Base-by-base conservation (phyloP, 2,888 invertebrate species). In the Leistus spinibarbis region DNA sequence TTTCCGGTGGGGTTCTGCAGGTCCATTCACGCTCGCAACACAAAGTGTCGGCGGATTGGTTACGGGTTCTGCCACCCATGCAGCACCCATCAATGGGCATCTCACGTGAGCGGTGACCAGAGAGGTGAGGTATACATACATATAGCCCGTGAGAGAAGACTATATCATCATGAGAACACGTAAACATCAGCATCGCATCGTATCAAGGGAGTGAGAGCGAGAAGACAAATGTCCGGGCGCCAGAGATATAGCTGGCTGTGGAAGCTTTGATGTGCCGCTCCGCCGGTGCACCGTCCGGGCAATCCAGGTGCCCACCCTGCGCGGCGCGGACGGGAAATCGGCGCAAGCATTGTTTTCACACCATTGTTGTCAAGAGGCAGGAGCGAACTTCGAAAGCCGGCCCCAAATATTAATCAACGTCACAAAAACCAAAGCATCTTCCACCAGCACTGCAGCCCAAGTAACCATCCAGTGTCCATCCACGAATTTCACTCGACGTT, bases 371-470 rank as follows among this genome's bases (percentile, higher is more conserved):
- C 79, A 80, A 82, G 81, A 82, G 83, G 83, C 83, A 83, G 83
- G 82, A 83, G 82, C 81, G 81, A 81, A 79, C 79, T 13, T 79
- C 78, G 82, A 80, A 40, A 40, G 10, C 81, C 82, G 80, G 81
- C 82, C 73, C 82, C 83, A 84, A 84, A 84, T 84, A 84, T 84
- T 84, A 84, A 84, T 84, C 84, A 84, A 84, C 82, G 84, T 84
- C 84, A 83, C 78, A 81, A 81, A 82, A 79, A 79, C 79, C 79
- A 79, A 80, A 79, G 80, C 80, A 79, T 78, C 80, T 80, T 78
- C 80, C 81, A 64, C 64, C 64, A 64, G 17, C 7, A 22, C n/a
- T 4, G 53, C 10, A 40, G 53, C 17, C 64, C 64, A 22, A 0
- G 16, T 22, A 19, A 20, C 19, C 60, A 16, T 16, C 10, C 3